Percentiles rank a stretch among this genome's conserved stretches.
These are phyloP conservation scores for Oryctes rhinoceros DNA, from an alignment of 1,140 invertebrate genomes.

Conservation along the genomic window DNA sequence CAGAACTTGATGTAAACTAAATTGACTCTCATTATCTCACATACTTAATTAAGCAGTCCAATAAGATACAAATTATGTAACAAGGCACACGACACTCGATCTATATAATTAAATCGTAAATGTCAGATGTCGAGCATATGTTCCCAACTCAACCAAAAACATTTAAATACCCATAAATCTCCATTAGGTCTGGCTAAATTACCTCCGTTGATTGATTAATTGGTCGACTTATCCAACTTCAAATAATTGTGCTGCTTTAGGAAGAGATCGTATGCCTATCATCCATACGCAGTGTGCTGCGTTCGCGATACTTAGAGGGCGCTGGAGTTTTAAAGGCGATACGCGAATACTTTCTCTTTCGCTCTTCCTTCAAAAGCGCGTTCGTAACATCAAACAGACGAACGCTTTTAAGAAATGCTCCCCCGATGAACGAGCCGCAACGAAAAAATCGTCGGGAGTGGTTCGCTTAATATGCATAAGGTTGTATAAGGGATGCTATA, in stretches of 20 bases:
- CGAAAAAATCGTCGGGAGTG: neutral
- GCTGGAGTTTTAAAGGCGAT: neutral
- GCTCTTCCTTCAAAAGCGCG: neutral
- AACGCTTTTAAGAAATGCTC: neutral
- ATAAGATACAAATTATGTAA: neutral
- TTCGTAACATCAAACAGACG: neutral
- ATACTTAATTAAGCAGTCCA: neutral
- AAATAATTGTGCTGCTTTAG: constrained; percentile 10
- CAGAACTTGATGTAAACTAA: neutral
- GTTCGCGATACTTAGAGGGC: neutral
- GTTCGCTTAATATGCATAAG: neutral
- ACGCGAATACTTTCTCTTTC: neutral
- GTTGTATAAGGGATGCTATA: constrained; percentile 7
- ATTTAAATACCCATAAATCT: constrained; percentile 10
- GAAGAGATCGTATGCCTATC: neutral
- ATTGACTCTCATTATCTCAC: neutral
- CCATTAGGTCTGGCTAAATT: neutral
- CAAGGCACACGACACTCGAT: constrained; percentile 6
- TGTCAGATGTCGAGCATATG: constrained; percentile 7
- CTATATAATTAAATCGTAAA: constrained; percentile 5
- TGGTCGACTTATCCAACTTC: neutral
- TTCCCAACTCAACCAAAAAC: constrained; percentile 9
- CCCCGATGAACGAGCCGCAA: neutral
- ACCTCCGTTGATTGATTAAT: constrained; percentile 14
- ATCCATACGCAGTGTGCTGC: neutral